Base-by-base conservation (phyloP, 37 sponge, comb jelly and placozoan species). In the Amphimedon queenslandica region DNA sequence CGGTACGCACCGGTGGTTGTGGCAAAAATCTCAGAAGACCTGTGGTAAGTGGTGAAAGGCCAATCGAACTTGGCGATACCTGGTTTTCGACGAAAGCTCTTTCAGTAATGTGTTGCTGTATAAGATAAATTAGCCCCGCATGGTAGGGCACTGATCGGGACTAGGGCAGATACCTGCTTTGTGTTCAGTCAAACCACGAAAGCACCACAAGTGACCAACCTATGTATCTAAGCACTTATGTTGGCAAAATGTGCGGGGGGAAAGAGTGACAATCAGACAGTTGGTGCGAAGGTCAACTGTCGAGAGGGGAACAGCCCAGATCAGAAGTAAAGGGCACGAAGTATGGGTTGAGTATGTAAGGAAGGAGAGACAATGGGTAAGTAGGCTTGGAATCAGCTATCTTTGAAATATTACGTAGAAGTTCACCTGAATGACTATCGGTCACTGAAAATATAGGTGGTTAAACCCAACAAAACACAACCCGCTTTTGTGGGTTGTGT, bases 81-180 rank as follows among this genome's bases (percentile, higher is more conserved):
- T 91, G 92, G 92, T 91, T 91, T 91, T 91, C 83, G 86, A 76
- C 87, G 87, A 91, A 91, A 91, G 74, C 68, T 91, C 86, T 85
- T 75, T 55, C 70, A 90, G 91, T 90, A 90, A 68, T 80, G 78
- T 70, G 78, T 91, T 47, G 60, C 42, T 70, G 41, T 23, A 1
- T 47, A 72, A 21, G 55, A 47, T 63, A 29, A 36, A 21, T 5
- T 60, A 64, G 79, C 79, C 67, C 75, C 61, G 74, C 58, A 80
- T 37, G 81, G 82, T 87, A 87, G 76, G 76, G 87, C 87, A 75
- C 81, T 87, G 77, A 80, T 71, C 65, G 69, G 68, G 39, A 21
- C 25, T 69, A 75, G 75, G 76, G 75, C n/a, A n/a, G n/a, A 55
- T 13, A 18, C 13, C 53, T 47, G 53, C 53, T 13, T 13, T 47